Percentiles rank a stretch among this genome's conserved stretches.
Conservation (phyloP, 2,888 invertebrate genomes). For the Myopa tessellatipennis region DNA sequence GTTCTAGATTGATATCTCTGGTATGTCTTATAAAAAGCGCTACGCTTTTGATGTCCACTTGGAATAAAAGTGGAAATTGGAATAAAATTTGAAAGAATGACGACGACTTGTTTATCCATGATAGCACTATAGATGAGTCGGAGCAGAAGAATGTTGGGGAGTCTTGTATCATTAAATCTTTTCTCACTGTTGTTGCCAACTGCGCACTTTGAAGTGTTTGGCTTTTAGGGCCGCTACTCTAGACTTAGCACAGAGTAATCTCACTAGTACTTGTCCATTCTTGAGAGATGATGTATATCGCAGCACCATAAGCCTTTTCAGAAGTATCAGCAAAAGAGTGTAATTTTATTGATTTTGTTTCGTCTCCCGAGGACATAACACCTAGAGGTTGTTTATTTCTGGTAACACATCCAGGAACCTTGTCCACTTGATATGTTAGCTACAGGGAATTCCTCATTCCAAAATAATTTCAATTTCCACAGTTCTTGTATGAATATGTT, state of each 20-base stretch:
- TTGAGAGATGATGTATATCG: neutral
- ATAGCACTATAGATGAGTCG: conserved; percentile 43
- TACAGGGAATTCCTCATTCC: too few relatives aligned
- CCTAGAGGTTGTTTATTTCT: neutral
- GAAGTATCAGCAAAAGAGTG: too few relatives aligned
- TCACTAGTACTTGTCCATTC: neutral
- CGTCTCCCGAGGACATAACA: neutral
- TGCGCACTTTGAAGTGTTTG: neutral
- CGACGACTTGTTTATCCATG: conserved; percentile 45
- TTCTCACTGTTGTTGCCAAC: neutral
- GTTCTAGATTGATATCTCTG: neutral
- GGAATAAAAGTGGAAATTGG: too few relatives aligned
- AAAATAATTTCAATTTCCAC: neutral
- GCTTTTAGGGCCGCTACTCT: neutral
- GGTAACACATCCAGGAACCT: neutral
- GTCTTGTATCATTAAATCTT: too few relatives aligned
- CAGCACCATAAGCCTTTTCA: neutral
- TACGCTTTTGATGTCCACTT: neutral
- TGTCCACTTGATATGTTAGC: neutral
- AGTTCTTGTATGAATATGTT: neutral
- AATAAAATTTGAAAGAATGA: conserved; percentile 32
- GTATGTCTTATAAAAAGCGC: neutral
- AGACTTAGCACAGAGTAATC: neutral
- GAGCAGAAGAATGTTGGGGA: too few relatives aligned
- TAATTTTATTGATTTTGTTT: too few relatives aligned